Percentiles rank a stretch among this genome's conserved stretches.
Conservation (phyloP, 1,140 invertebrate genomes). For the Drosophila ercepeae region DNA sequence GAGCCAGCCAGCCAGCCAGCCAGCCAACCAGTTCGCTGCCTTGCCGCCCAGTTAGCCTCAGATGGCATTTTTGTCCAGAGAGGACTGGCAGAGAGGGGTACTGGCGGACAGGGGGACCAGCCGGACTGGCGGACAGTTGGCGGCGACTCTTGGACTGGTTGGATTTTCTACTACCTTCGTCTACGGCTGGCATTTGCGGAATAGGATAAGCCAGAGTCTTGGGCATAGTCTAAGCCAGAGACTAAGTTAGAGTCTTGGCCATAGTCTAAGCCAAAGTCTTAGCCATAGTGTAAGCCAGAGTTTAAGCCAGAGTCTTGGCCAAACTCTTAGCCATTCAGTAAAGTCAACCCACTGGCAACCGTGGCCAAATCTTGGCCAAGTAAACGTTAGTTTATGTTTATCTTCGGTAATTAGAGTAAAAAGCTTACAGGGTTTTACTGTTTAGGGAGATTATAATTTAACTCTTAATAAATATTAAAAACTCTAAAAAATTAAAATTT, state of each 20-base stretch:
- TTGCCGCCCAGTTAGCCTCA: slow-evolving; percentile 55
- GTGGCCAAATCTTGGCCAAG: slow-evolving; percentile 33
- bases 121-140: slow-evolving; percentile 9
- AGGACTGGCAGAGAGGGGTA: slow-evolving; percentile 12
- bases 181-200: slow-evolving; percentile 69
- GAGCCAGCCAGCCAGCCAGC: slow-evolving; percentile 37
- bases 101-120: slow-evolving; percentile 11
- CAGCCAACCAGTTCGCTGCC: slow-evolving; percentile 21
- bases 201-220: slow-evolving; percentile 36
- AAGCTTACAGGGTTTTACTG: background rate
- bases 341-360: slow-evolving; percentile 36
- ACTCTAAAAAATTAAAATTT: too few species aligned
- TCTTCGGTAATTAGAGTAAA: slow-evolving; percentile 18
- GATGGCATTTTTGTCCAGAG: slow-evolving; percentile 64
- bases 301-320: too few species aligned
- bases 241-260: too few species aligned
- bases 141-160: slow-evolving; percentile 64
- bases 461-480: too few species aligned
- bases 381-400: slow-evolving; percentile 19
- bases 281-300: too few species aligned
- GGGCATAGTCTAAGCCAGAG: background rate
- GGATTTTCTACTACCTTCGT: slow-evolving; percentile 44
- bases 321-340: slow-evolving; percentile 7
- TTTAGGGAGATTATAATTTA: too few species aligned
- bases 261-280: too few species aligned